phyloP scores from a whole-genome alignment of 2,888 invertebrate species.

The Drosophila cracens region DNA sequence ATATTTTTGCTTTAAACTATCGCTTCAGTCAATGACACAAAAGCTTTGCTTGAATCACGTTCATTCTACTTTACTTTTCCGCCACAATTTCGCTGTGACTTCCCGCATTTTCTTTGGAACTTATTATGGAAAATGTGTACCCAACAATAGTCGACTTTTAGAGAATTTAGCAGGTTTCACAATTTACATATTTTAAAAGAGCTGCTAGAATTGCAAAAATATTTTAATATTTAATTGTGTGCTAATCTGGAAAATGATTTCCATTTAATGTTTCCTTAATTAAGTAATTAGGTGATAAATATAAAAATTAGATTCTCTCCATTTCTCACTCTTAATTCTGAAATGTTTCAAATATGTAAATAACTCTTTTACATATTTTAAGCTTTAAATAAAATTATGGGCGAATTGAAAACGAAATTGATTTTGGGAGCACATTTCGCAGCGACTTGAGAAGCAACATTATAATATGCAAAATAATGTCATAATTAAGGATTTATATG shows the following conservation, averaged over 20 bases:
- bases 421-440: constrained; percentile 17
- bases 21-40: constrained; percentile 47
- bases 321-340: background rate
- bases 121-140: too few relatives aligned
- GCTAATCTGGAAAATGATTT: background rate
- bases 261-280: background rate
- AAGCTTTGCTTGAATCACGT: background rate
- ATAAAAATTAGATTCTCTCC: background rate
- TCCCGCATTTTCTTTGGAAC: too few relatives aligned
- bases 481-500: constrained; percentile 83
- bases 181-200: background rate
- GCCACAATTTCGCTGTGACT: constrained; percentile 2
- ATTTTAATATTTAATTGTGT: background rate
- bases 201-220: background rate
- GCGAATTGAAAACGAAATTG: background rate
- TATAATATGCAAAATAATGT: constrained; percentile 83
- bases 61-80: constrained; percentile 5
- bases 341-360: background rate
- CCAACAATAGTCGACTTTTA: too few relatives aligned
- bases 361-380: background rate
- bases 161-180: background rate
- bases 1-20: constrained; percentile 40
- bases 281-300: background rate
- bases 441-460: constrained; percentile 26
- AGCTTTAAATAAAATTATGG: background rate